phyloP scores from a whole-genome alignment of 2,888 invertebrate species.

The Lasioglossum morio region DNA sequence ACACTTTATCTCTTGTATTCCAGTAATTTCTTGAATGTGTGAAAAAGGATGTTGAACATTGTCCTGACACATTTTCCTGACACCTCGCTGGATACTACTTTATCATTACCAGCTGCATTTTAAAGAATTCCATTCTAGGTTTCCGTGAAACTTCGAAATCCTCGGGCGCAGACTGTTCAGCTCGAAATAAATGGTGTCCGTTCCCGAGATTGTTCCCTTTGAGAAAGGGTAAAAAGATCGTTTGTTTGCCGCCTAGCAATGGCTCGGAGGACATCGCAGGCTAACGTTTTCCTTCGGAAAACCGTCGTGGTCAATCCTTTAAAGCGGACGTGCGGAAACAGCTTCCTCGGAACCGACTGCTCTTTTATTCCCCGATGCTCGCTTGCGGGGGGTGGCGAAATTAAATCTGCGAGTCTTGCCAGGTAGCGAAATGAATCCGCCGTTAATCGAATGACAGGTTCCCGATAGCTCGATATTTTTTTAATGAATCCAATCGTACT shows the following conservation, averaged over 20 bases:
- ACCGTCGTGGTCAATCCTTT: constrained; percentile 66
- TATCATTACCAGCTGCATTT: not conserved
- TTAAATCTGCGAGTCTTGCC: constrained; percentile 58
- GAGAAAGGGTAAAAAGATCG: constrained; percentile 39
- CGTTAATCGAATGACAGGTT: constrained; percentile 68
- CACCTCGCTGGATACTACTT: not conserved
- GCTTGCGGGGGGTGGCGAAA: constrained; percentile 46
- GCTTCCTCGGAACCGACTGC: constrained; percentile 31
- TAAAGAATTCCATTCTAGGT: not conserved
- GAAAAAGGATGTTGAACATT: not conserved
- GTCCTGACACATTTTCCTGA: not conserved
- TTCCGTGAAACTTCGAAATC: not conserved
- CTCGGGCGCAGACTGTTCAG: not conserved
- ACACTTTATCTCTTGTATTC: not conserved
- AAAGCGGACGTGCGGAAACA: constrained; percentile 65
- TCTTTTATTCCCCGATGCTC: constrained; percentile 52
- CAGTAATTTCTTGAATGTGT: not conserved
- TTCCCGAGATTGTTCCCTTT: constrained; percentile 29
- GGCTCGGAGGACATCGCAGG: constrained; percentile 51
- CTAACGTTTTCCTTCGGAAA: constrained; percentile 48
- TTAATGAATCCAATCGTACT: constrained; percentile 63
- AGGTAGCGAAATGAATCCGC: constrained; percentile 52
- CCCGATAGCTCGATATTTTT: constrained; percentile 65
- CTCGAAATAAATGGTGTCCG: constrained; percentile 13
- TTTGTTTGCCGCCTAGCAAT: constrained; percentile 41